Evolutionary conservation across 1,140 invertebrate genomes (phyloP), one percentile per base, ranked within the genome.

Genomic region (Vanessa tameamea): DNA sequence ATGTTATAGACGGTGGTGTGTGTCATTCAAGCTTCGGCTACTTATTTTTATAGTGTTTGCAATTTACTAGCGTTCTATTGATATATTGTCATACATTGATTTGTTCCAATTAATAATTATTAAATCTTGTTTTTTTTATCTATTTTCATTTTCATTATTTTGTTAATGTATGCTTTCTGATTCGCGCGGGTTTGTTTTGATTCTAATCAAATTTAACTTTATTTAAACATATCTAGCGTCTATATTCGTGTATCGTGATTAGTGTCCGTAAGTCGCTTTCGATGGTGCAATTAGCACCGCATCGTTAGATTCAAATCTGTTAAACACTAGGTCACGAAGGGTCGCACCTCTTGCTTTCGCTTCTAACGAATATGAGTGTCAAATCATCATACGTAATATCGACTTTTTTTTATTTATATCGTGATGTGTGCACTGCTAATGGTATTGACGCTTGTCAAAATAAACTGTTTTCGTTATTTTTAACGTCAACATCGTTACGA

Each of bases 261-360:
- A 37, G 48, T 67, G 65, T 37, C 26, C 16, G 53, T 66, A 50
- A 67, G 68, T 68, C 68, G 59, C 67, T 77, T 77, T 80, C 70
- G 76, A 71, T 75, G 57, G n/a, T 55, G 70, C 68, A 77, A 78
- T 82, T 78, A 71, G 53, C 73, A 66, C 50, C 47, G 26, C 57
- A 73, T 78, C 69, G 77, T 77, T 64, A 73, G 31, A 68, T 78
- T 74, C 64, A 61, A 75, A 73, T 31, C 48, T 61, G 65, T 72
- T 77, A 74, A 81, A 64, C 57, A 50, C 37, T 63, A 51, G 64
- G 68, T 77, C 76, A 78, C 74, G 69, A 72, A 72, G 53, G 71
- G 64, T 78, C 75, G 72, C 67, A 67, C 70, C 72, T 75, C 70
- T 74, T 77, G 76, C 80, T 81, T 81, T 81, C 80, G 79, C 70